phyloP scores from a whole-genome alignment of 2,797 vertebrate species.

The Alauda arvensis region DNA sequence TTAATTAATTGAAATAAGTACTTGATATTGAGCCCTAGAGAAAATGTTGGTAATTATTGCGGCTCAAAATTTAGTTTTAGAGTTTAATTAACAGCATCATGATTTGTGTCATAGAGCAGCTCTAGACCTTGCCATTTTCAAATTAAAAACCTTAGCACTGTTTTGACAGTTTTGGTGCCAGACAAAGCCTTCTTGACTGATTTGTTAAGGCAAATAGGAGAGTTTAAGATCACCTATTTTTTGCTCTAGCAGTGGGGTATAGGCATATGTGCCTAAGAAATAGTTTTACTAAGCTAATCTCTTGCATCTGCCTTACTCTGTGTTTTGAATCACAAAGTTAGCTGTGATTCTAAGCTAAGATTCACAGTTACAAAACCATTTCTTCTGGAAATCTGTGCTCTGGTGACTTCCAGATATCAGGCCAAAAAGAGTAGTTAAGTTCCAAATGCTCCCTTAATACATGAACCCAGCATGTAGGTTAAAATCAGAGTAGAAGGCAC shows the following conservation, averaged over 20 bases:
- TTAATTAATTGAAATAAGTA: conserved; percentile 29
- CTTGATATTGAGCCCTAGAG: neutral
- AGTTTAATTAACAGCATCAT: conserved; percentile 26
- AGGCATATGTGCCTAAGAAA: neutral
- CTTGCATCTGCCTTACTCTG: neutral
- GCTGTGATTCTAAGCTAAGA: neutral
- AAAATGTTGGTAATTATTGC: conserved; percentile 16
- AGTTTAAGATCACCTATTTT: neutral
- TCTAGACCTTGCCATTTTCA: neutral
- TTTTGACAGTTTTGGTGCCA: neutral
- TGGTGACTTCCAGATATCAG: neutral
- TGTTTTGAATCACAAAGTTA: neutral
- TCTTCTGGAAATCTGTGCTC: neutral
- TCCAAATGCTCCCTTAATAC: neutral
- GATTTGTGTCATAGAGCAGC: neutral
- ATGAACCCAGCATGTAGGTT: neutral
- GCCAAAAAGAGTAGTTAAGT: neutral
- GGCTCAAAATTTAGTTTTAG: neutral
- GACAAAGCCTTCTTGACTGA: neutral
- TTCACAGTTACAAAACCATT: neutral
- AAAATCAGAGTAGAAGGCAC: neutral
- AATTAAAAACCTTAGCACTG: neutral
- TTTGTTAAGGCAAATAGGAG: neutral
- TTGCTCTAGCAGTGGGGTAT: neutral
- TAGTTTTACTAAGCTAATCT: neutral